Evolutionary conservation across 1,140 invertebrate species (phyloP).

Genomic region (Diploscapter pachys): DNA sequence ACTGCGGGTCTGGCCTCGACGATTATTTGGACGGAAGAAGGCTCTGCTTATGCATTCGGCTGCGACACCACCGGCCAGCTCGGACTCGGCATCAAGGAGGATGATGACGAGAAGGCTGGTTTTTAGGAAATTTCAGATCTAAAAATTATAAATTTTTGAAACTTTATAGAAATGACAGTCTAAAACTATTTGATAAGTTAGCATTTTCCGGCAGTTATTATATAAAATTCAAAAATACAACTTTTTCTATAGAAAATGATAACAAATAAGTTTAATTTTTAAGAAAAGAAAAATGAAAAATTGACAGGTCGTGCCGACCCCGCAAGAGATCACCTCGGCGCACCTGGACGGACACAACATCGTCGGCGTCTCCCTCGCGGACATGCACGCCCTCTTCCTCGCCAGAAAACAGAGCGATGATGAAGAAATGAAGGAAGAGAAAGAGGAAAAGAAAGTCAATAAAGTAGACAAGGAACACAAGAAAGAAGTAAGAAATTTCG

Average conservation of each 20-base stretch:
- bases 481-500: too few species aligned
- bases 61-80: slow-evolving; percentile 54
- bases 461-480: too few species aligned
- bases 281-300: too few species aligned
- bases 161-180: background rate
- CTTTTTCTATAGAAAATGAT: too few species aligned
- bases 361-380: slow-evolving; percentile 46
- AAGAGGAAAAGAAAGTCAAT: too few species aligned
- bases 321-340: slow-evolving; percentile 44
- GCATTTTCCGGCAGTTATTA: too few species aligned
- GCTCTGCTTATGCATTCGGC: slow-evolving; percentile 49
- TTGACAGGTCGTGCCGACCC: slow-evolving; percentile 42
- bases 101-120: slow-evolving; percentile 41
- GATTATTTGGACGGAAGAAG: slow-evolving; percentile 51
- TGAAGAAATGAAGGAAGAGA: too few species aligned
- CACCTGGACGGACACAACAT: slow-evolving; percentile 52
- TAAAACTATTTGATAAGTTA: background rate
- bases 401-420: slow-evolving; percentile 23
- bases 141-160: too few species aligned
- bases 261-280: too few species aligned
- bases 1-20: slow-evolving; percentile 47
- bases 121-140: slow-evolving; percentile 3
- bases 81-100: slow-evolving; percentile 53
- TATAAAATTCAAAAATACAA: background rate
- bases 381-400: slow-evolving; percentile 50